Evolutionary conservation across 2,113 vertebrate species (phyloP), one percentile per base, ranked within the genome.

Genomic region (Calyptommatus sinebrachiatus): DNA sequence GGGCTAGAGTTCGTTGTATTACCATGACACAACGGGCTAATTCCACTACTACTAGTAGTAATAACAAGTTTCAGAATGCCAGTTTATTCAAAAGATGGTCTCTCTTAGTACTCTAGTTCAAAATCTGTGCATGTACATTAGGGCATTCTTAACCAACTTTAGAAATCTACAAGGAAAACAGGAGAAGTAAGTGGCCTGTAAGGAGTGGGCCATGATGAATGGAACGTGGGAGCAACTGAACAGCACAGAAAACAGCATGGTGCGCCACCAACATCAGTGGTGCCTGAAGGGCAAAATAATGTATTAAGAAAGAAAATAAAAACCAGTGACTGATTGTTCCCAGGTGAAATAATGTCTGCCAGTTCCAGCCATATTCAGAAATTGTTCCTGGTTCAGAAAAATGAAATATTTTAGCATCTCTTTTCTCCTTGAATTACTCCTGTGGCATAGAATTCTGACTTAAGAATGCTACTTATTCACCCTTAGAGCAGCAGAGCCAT

Each of bases 401-500:
- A 20, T 21, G 24, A 50, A 67, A 83, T 60, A 78, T 1, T 65
- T 46, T 81, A 73, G 11, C 68, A 65, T 0, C 78, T 0, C 71
- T 53, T 8, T 45, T 83, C 53, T 71, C 7, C 9, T 10, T 35
- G 7, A 14, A 28, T n/a, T 50, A n/a, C 3, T 60, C 70, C 78
- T 78, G 76, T 73, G 76, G 62, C 0, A 57, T 45, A 72, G 2
- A 26, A 78, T 28, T 53, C 11, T 75, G 71, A 74, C n/a, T 26
- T 1, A 1, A 18, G 80, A 61, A 5, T 62, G 74, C 4, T 62
- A 71, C 5, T 26, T 46, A 31, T 35, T 85, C 29, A 10, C 1
- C n/a, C 48, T 10, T 61, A 29, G 77, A 77, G 57, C 26, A 50
- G 75, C 5, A 50, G 50, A 84, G 78, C 62, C 48, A 79, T 82